Evolutionary conservation across 2,888 invertebrate genomes (phyloP), one percentile per base, ranked within the genome.

Genomic region (Xiphydria camelus): DNA sequence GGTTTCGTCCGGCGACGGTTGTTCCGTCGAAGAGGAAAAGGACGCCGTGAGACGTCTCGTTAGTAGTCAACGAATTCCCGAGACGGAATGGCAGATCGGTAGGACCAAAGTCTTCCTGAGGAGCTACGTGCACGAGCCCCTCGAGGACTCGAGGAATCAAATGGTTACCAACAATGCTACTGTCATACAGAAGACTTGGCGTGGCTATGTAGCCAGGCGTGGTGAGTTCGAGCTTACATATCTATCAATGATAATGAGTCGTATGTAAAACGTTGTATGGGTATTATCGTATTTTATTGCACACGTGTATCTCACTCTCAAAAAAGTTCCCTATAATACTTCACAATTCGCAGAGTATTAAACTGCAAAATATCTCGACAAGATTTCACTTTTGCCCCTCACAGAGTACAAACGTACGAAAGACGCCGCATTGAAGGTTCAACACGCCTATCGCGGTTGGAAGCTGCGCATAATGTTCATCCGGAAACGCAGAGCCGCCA

Each of bases 81-180:
- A 81, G 40, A 84, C 81, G 44, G 91, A 93, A 74, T 94, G 93
- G 92, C 93, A 94, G 77, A 83, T 92, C 49, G 94, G 94, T 1
- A 87, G 85, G 75, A 86, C 85, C 22, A 93, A 92, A 77, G 87
- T 94, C 31, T 94, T 94, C 72, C 79, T 94, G 67, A 79, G 92
- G 19, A 84, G 85, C 49, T 85, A 86, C 39, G 89, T 91, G 4
- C 90, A 92, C 65, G 88, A 91, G 53, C 90, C 91, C 0, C 77
- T 94, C 0, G 94, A 94, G 70, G 91, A 92, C 45, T 82, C 82
- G 15, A 79, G 93, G 40, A 87, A 86, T 45, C 80, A 82, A 47
- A 78, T 91, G 37, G 77, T 91, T 19, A 83, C 84, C 41, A 78
- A 80, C 1, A 88, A 86, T 39, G 89, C 92, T 0, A 75, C 88